Evolutionary conservation across 2,888 invertebrate genomes (phyloP).

Genomic region (Panzeria rudis): DNA sequence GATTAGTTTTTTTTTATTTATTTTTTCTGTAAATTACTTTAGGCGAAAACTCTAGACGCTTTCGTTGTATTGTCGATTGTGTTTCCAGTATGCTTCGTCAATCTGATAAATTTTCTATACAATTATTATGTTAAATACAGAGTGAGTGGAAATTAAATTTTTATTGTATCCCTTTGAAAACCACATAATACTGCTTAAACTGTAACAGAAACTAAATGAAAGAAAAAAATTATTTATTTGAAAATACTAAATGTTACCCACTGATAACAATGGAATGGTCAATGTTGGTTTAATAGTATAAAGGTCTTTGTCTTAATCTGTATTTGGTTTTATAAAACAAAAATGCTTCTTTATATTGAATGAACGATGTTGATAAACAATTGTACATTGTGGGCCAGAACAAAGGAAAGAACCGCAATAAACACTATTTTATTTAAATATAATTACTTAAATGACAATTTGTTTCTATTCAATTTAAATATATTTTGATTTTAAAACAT

Average conservation of each 20-base stretch:
- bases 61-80: background rate
- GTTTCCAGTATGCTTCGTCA: background rate
- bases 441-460: background rate
- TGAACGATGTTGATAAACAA: conserved; percentile 3
- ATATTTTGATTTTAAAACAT: background rate
- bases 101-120: background rate
- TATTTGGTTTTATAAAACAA: background rate
- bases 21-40: too few species aligned
- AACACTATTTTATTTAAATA: background rate
- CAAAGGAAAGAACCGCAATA: background rate
- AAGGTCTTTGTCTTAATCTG: conserved; percentile 20
- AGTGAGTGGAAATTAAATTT: background rate
- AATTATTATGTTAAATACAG: background rate
- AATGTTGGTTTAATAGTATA: background rate
- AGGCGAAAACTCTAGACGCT: background rate
- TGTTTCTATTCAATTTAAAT: background rate
- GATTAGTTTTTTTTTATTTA: too few species aligned
- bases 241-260: conserved; percentile 14
- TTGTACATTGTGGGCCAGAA: background rate
- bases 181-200: conserved; percentile 14
- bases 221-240: conserved; percentile 4
- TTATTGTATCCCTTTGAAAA: conserved; percentile 4
- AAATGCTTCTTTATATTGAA: background rate
- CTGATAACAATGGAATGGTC: background rate
- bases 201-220: conserved; percentile 1